Conservation (phyloP, 2,797 vertebrate genomes). For the Gastrophryne carolinensis region DNA sequence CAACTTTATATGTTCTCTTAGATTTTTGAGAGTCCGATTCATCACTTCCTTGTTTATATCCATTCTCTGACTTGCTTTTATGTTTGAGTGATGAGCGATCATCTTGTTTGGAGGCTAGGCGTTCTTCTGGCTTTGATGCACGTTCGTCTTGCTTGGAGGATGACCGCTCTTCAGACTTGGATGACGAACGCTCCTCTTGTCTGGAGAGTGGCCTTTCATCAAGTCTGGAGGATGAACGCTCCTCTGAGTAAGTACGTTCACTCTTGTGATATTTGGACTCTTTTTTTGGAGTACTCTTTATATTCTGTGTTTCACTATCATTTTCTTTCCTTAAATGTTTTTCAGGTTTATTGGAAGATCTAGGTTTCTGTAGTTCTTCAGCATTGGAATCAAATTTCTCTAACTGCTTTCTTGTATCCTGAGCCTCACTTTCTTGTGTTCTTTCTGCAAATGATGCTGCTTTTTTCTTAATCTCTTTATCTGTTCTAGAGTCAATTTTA, state of each 20-base stretch:
- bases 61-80: conserved; percentile 76
- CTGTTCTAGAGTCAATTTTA: conserved; percentile 67
- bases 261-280: conserved; percentile 68
- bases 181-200: neutral
- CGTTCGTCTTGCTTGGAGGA: conserved; percentile 73
- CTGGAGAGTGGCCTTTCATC: conserved; percentile 71
- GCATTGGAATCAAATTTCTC: conserved; percentile 78
- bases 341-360: conserved; percentile 76
- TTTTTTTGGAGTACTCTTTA: conserved; percentile 65
- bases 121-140: neutral
- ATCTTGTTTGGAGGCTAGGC: neutral
- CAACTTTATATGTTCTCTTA: conserved; percentile 64
- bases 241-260: conserved; percentile 77
- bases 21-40: conserved; percentile 64
- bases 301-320: conserved; percentile 63
- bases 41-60: conserved; percentile 66
- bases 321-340: conserved; percentile 78
- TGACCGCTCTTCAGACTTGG: conserved; percentile 71
- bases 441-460: conserved; percentile 71
- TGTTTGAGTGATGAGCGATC: conserved; percentile 62
- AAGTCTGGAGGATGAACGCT: conserved; percentile 61
- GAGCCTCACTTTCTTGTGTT: conserved; percentile 61
- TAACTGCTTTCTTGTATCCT: conserved; percentile 72
- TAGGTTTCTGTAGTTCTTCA: conserved; percentile 83
- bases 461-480: conserved; percentile 74